Evolutionary conservation across 2,888 invertebrate species (phyloP).

Genomic region (Pristionchus fissidentatus): DNA sequence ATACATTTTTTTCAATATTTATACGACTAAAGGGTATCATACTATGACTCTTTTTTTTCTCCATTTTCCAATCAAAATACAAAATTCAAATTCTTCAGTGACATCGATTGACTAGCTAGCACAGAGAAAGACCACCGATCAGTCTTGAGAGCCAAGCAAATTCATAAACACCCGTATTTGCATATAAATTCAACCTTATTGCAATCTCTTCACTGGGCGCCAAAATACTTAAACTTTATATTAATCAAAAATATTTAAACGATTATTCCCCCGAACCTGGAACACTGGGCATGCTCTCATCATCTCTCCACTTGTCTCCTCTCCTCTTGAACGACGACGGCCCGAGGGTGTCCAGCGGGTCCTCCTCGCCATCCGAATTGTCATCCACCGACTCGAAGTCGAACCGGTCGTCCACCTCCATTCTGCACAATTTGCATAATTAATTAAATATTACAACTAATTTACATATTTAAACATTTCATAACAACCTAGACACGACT

Average conservation of each 20-base stretch:
- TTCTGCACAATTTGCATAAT: background rate
- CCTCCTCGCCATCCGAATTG: background rate
- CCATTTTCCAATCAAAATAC: no score
- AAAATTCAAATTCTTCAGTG: no score
- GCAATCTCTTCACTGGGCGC: no score
- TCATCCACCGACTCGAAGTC: constrained; percentile 20
- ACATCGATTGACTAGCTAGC: no score
- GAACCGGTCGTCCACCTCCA: constrained; percentile 45
- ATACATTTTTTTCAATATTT: background rate
- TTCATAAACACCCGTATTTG: no score
- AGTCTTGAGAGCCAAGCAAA: no score
- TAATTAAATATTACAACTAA: background rate
- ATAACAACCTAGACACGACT: background rate
- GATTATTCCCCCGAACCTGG: background rate
- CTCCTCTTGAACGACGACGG: background rate
- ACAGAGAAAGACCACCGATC: no score
- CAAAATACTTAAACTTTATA: no score
- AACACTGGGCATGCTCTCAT: background rate
- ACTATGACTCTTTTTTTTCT: no score
- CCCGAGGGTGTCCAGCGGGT: background rate
- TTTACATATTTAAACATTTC: background rate
- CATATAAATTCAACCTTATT: no score
- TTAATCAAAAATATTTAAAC: no score
- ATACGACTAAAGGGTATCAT: no score
- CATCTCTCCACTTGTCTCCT: background rate